Evolutionary conservation across 2,888 invertebrate species (phyloP).

Genomic region (Lumbricus terrestris): DNA sequence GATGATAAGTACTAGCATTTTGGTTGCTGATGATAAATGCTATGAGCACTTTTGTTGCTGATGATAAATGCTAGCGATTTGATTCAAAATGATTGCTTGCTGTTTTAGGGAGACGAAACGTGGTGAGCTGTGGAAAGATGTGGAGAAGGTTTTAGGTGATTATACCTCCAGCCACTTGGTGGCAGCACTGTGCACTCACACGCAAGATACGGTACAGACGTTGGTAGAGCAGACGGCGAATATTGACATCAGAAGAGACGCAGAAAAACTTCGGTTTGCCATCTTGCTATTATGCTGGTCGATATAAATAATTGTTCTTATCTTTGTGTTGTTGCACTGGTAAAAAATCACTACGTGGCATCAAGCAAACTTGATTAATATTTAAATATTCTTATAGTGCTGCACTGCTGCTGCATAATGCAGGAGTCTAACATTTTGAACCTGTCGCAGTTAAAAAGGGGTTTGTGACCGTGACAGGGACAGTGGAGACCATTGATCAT

Average conservation of each 20-base stretch:
- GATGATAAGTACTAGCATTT: background rate
- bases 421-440: no score
- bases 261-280: conserved; percentile 47
- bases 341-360: background rate
- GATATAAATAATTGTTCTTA: background rate
- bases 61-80: background rate
- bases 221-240: conserved; percentile 44
- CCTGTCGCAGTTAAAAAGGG: no score
- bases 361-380: background rate
- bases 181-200: conserved; percentile 40
- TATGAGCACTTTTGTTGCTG: background rate
- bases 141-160: conserved; percentile 41
- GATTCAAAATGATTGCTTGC: background rate
- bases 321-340: background rate
- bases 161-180: conserved; percentile 43
- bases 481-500: no score
- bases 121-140: conserved; percentile 42
- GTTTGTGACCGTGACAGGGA: no score
- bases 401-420: no score
- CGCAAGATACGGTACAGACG: conserved; percentile 40
- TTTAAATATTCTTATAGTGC: background rate
- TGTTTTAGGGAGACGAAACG: background rate
- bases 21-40: background rate
- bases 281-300: conserved; percentile 24
- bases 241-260: conserved; percentile 49